Evolutionary conservation across 2,797 vertebrate genomes (phyloP).

Genomic region (Acanthis flammea): DNA sequence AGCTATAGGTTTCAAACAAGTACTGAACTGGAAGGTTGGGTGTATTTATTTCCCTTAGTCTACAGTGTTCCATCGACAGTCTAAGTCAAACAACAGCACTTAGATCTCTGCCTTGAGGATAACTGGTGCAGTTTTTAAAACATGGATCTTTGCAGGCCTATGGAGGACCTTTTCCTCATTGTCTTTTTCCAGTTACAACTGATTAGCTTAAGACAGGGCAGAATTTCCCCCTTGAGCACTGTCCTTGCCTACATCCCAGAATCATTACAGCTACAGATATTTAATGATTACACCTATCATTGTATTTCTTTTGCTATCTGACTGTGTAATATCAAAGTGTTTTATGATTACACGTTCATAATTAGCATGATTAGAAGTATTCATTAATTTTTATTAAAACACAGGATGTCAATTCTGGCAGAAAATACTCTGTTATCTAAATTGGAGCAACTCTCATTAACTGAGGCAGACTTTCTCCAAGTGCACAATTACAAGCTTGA

Average conservation of each 20-base stretch:
- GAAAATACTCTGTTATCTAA: constrained; percentile 7
- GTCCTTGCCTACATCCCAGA: background rate
- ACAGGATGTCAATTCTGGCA: background rate
- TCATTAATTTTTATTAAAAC: background rate
- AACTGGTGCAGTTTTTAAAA: background rate
- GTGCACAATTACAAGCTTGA: background rate
- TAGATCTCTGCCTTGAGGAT: background rate
- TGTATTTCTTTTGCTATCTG: background rate
- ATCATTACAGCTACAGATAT: background rate
- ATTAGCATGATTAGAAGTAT: background rate
- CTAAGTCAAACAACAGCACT: background rate
- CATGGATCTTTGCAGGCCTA: background rate
- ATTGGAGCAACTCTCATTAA: background rate
- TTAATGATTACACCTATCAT: background rate
- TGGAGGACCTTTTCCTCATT: background rate
- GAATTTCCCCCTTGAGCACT: background rate
- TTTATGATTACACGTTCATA: background rate
- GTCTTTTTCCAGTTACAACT: background rate
- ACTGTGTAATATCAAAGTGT: background rate
- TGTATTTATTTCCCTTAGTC: background rate
- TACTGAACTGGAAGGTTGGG: background rate
- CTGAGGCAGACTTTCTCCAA: background rate
- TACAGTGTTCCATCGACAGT: background rate
- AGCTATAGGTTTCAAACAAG: background rate
- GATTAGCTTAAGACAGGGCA: background rate